Evolutionary conservation across 2,797 vertebrate species (phyloP).

Genomic region (Sciaenops ocellatus): DNA sequence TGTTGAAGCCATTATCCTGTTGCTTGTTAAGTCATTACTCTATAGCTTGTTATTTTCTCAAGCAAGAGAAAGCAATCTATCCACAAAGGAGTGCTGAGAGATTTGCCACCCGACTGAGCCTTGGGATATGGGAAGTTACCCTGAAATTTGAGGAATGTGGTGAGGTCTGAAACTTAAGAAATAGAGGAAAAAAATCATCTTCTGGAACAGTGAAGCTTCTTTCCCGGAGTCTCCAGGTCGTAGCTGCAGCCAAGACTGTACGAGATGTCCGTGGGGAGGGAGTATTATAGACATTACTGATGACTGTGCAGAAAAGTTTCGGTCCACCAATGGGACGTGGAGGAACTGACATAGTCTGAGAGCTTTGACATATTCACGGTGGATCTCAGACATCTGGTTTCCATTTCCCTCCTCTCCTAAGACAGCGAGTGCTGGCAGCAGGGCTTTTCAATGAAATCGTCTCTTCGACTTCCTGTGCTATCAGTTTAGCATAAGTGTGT

Average conservation of each 20-base stretch:
- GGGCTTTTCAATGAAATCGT: conserved; percentile 79
- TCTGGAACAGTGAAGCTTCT: conserved; percentile 64
- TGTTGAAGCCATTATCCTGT: conserved; percentile 87
- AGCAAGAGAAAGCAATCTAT: conserved; percentile 85
- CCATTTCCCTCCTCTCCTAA: conserved; percentile 82
- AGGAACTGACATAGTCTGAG: conserved; percentile 81
- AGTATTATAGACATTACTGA: conserved; percentile 75
- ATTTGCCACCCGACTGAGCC: conserved; percentile 85
- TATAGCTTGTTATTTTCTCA: conserved; percentile 88
- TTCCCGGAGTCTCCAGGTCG: conserved; percentile 60
- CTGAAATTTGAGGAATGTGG: conserved; percentile 83
- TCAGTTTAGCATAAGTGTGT: conserved; percentile 74
- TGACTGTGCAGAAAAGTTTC: conserved; percentile 78
- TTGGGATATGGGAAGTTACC: conserved; percentile 84
- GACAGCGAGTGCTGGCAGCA: conserved; percentile 79
- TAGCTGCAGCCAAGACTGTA: conserved; percentile 61
- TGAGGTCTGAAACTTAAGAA: conserved; percentile 79
- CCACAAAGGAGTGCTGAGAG: conserved; percentile 84
- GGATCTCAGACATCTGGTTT: conserved; percentile 85
- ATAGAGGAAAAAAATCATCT: conserved; percentile 59
- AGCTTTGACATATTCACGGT: conserved; percentile 84
- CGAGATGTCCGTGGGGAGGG: conserved; percentile 69
- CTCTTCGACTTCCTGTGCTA: conserved; percentile 82
- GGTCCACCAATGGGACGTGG: conserved; percentile 75
- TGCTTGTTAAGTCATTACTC: conserved; percentile 89